These are phyloP conservation scores for Chelmon rostratus DNA, from an alignment of 2,797 vertebrate species.

Conservation along the genomic window DNA sequence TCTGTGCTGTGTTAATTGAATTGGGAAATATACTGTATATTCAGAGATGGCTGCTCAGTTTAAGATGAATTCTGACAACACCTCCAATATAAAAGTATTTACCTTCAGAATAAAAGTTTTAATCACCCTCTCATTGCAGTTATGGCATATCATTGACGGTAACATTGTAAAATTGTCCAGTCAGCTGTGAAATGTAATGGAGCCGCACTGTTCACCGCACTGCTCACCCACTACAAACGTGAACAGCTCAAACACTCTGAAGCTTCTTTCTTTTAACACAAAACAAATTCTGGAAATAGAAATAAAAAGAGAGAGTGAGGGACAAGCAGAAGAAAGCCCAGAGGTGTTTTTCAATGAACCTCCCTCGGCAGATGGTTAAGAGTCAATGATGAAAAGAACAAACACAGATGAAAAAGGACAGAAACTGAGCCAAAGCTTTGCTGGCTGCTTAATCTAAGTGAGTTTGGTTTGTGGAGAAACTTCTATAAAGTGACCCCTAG, in stretches of 20 bases:
- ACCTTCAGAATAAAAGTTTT: constrained; percentile 44
- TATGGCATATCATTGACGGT: constrained; percentile 33
- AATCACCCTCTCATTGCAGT: constrained; percentile 32
- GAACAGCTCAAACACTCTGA: not conserved
- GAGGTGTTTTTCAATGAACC: constrained; percentile 28
- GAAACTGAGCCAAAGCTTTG: constrained; percentile 11
- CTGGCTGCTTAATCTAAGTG: constrained; percentile 2
- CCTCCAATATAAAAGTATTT: constrained; percentile 5
- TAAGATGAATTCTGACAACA: constrained; percentile 11
- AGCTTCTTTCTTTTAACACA: constrained; percentile 13
- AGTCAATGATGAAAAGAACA: constrained; percentile 18
- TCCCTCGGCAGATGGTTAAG: constrained; percentile 15
- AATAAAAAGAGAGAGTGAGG: not conserved
- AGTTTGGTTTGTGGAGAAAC: constrained; percentile 35
- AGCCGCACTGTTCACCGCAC: not conserved
- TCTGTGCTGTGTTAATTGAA: not conserved
- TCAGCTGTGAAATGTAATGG: constrained; percentile 44
- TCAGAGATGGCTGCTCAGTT: not conserved
- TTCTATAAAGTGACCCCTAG: constrained; percentile 38
- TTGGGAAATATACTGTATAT: not conserved
- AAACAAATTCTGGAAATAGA: constrained; percentile 24
- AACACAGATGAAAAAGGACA: not conserved
- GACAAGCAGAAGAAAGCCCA: constrained; percentile 8
- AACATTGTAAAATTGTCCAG: constrained; percentile 35
- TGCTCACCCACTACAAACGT: not conserved